Conservation (phyloP, 2,888 invertebrate species). For the Malachius bipustulatus region DNA sequence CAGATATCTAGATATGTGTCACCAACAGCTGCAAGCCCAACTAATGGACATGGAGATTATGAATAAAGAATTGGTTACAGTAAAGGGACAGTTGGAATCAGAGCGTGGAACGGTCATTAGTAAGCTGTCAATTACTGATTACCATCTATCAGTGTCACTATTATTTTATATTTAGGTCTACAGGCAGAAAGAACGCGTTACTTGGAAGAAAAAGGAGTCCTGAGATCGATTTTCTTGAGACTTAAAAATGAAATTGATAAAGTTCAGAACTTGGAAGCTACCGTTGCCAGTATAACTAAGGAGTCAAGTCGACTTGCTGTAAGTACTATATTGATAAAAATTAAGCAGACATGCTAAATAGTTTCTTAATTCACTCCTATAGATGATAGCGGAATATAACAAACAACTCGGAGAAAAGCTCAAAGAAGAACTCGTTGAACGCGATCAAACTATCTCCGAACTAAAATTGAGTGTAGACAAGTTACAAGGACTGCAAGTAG, state of each 20-base stretch:
- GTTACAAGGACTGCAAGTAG: constrained; percentile 28
- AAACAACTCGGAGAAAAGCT: constrained; percentile 31
- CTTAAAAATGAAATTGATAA: constrained; percentile 28
- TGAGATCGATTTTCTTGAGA: constrained; percentile 30
- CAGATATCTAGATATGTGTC: constrained; percentile 18
- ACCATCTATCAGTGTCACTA: neutral
- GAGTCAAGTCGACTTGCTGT: constrained; percentile 33
- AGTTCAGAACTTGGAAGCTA: constrained; percentile 28
- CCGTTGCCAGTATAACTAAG: constrained; percentile 26
- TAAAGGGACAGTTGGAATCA: constrained; percentile 25
- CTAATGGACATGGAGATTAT: constrained; percentile 24
- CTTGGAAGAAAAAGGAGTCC: constrained; percentile 30
- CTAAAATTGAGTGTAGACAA: constrained; percentile 28
- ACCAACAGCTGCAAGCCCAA: constrained; percentile 24
- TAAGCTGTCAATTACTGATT: constrained; percentile 13
- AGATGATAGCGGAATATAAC: constrained; percentile 34
- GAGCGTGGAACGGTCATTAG: constrained; percentile 27
- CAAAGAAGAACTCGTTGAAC: constrained; percentile 28
- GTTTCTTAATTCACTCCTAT: constrained; percentile 9
- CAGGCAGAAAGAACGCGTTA: constrained; percentile 30
- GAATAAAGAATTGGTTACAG: constrained; percentile 19
- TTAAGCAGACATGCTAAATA: too few relatives aligned
- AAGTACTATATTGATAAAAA: too few relatives aligned
- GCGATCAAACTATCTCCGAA: constrained; percentile 27
- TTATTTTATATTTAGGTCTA: constrained; percentile 24